These are phyloP conservation scores for Phataginus tetradactyla DNA, from an alignment of 2,797 vertebrate species.

Conservation along the genomic window DNA sequence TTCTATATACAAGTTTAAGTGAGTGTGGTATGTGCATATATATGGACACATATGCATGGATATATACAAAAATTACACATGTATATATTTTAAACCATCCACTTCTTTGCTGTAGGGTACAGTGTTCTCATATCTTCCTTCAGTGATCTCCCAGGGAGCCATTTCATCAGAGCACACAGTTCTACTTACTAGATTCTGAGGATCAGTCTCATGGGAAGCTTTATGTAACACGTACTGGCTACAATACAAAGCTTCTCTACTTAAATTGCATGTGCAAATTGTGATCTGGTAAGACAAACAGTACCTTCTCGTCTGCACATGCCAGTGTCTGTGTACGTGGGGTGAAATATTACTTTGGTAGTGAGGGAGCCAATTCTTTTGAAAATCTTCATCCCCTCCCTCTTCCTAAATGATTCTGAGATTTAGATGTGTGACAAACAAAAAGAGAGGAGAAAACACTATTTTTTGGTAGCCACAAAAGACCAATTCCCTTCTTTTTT, in stretches of 20 bases:
- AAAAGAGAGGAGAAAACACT: neutral
- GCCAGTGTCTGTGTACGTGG: neutral
- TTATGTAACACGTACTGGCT: neutral
- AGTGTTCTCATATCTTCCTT: neutral
- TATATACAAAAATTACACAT: neutral
- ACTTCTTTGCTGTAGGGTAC: neutral
- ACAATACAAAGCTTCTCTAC: neutral
- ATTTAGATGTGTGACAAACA: constrained; percentile 24
- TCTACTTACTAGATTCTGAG: constrained; percentile 2
- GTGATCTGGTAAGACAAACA: neutral
- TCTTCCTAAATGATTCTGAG: constrained; percentile 11
- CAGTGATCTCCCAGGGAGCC: neutral
- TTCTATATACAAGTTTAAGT: neutral
- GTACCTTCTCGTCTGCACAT: neutral
- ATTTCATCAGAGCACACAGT: neutral
- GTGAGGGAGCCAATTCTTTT: neutral
- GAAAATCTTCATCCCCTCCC: constrained; percentile 9
- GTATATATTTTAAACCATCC: neutral
- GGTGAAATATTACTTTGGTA: neutral
- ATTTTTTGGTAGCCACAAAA: constrained; percentile 55
- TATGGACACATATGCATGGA: neutral
- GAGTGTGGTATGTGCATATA: neutral
- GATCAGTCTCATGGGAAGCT: neutral
- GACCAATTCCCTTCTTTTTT: neutral
- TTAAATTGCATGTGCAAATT: neutral